phyloP scores from a whole-genome alignment of 2,113 vertebrate species.

The Trichechus manatus region DNA sequence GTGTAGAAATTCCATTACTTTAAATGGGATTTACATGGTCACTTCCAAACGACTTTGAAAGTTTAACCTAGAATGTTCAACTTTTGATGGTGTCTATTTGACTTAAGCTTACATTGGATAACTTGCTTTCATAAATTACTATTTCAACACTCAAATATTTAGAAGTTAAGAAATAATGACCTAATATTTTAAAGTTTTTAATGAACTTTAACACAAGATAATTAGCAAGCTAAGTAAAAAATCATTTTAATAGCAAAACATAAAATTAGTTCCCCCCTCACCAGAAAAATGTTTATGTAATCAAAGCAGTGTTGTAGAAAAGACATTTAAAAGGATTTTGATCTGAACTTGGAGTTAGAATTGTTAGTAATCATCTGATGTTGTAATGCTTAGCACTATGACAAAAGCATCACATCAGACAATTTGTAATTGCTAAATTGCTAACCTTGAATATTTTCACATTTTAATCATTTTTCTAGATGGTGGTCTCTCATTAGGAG shows the following conservation, averaged over 20 bases:
- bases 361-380: conserved; percentile 31
- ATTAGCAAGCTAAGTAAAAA: conserved; percentile 53
- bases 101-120: conserved; percentile 37
- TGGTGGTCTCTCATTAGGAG: not conserved
- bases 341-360: conserved; percentile 19
- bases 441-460: not conserved
- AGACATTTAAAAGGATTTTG: conserved; percentile 31
- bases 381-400: not conserved
- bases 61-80: conserved; percentile 62
- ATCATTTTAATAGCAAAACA: conserved; percentile 46
- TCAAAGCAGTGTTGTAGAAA: conserved; percentile 6
- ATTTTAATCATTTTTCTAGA: conserved; percentile 26
- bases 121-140: not conserved
- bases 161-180: conserved; percentile 59
- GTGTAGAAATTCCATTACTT: conserved; percentile 68
- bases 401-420: conserved; percentile 25
- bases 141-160: conserved; percentile 47
- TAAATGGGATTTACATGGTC: conserved; percentile 67
- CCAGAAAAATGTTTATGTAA: not conserved
- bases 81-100: conserved; percentile 50
- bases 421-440: conserved; percentile 15
- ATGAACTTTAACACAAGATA: conserved; percentile 28
- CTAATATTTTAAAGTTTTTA: conserved; percentile 54
- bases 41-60: conserved; percentile 75
- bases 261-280: not conserved